These are phyloP conservation scores for Dynastes maya DNA, from an alignment of 2,888 invertebrate species.

Conservation along the genomic window DNA sequence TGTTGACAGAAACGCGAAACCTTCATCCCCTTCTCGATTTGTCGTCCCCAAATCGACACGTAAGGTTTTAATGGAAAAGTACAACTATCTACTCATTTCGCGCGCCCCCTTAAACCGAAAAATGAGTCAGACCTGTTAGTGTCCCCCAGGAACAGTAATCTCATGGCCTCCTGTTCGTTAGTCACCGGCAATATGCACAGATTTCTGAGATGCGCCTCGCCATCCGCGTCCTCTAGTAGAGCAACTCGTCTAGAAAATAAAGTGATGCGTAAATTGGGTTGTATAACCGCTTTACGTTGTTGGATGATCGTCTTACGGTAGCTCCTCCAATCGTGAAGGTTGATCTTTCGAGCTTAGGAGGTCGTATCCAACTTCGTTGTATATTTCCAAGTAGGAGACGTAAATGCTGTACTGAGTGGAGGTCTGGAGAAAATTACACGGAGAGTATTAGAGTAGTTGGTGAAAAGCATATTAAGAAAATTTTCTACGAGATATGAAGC, in stretches of 20 bases:
- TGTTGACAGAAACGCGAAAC: constrained; percentile 6
- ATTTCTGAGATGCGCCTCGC: constrained; percentile 71
- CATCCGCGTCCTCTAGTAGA: constrained; percentile 71
- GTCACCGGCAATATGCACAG: constrained; percentile 70
- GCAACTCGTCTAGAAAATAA: constrained; percentile 66
- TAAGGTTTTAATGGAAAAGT: constrained; percentile 35
- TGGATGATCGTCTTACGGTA: constrained; percentile 68
- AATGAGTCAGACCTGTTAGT: constrained; percentile 69
- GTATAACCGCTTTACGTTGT: constrained; percentile 6
- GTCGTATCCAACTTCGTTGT: constrained; percentile 74
- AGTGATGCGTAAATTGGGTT: constrained; percentile 17
- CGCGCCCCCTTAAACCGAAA: constrained; percentile 1
- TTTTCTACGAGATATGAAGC: too few relatives aligned
- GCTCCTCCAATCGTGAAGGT: constrained; percentile 69
- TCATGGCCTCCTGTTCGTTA: constrained; percentile 72
- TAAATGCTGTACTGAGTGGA: constrained; percentile 67
- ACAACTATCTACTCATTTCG: background rate
- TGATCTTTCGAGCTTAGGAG: constrained; percentile 69
- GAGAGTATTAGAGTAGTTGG: background rate
- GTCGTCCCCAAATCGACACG: constrained; percentile 19
- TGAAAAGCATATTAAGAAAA: too few relatives aligned
- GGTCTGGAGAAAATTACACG: constrained; percentile 58
- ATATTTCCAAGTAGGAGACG: constrained; percentile 74
- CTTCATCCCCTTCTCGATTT: background rate
- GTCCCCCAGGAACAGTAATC: constrained; percentile 71